phyloP scores from a whole-genome alignment of 2,888 invertebrate genomes.

The Seira musarum region DNA sequence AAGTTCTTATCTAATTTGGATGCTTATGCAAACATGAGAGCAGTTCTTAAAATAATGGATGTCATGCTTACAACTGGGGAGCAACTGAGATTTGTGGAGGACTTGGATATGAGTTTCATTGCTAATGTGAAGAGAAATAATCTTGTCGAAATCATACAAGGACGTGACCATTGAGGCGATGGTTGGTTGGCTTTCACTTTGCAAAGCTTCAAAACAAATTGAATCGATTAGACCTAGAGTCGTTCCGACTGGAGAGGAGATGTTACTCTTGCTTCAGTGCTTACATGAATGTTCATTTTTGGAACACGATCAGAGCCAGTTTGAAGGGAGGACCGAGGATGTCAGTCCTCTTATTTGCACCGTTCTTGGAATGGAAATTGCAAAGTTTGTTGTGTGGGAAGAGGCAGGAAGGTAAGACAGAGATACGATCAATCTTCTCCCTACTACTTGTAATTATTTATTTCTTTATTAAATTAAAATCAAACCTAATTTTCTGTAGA shows the following conservation, averaged over 20 bases:
- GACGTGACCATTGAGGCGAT: conserved; percentile 17
- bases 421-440: background rate
- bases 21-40: conserved; percentile 20
- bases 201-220: background rate
- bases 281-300: background rate
- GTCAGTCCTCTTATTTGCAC: conserved; percentile 11
- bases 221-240: background rate
- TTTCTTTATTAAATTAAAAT: too few relatives aligned
- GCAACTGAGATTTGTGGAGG: background rate
- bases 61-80: background rate
- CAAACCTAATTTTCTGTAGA: background rate
- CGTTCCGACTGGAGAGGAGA: background rate
- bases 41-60: conserved; percentile 9
- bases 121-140: background rate
- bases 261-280: background rate
- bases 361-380: background rate
- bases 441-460: background rate
- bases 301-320: background rate
- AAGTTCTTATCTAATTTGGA: conserved; percentile 13
- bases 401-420: conserved; percentile 15
- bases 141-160: background rate
- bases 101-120: conserved; percentile 5
- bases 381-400: conserved; percentile 12
- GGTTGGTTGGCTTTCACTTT: conserved; percentile 12
- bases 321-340: background rate